Base-by-base conservation (phyloP, 2,113 vertebrate species). In the Arothron firmamentum region DNA sequence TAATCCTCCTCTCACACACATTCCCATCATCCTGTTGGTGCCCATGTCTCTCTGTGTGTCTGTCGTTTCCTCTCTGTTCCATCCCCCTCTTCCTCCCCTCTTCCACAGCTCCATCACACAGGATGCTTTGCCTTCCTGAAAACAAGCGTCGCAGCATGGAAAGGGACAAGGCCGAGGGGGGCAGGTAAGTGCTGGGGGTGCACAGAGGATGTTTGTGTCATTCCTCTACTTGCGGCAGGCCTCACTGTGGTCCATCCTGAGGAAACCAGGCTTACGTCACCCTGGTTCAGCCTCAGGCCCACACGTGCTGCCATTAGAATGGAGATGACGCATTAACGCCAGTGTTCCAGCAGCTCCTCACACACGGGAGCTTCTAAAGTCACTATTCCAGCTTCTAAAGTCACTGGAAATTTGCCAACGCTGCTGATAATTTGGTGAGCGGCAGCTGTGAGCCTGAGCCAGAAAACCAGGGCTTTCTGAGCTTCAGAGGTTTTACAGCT, bases 191-290 rank as follows among this genome's bases (percentile, higher is more conserved):
- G 69, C 54, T 25, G 62, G 77, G 52, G 15, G 42, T 3, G 42
- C 13, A 48, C 52, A 77, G 83, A 92, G 90, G 92, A 92, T 92
- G 91, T 93, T 92, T 89, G 83, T 87, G 89, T 87, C 84, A 11
- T 79, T 81, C 72, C 56, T 62, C 65, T 28, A 72, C 65, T 34
- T 63, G 67, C 81, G 70, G 76, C 67, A 70, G 75, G 75, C 83
- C 78, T 74, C 57, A 57, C 59, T 75, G 64, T 70, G 18, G 73
- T 88, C 80, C 89, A 90, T 92, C 90, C 90, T 92, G 88, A 90
- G 90, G 90, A 92, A 90, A 68, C 74, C 12, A 15, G 67, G 68
- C 71, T 77, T 62, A 77, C 85, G 81, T 91, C 88, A 92, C 65
- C 57, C 55, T 54, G 70, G 45, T 28, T 16, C 21, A 71, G 63